Conservation (phyloP, 2,888 invertebrate genomes). For the Dynastes tityus region DNA sequence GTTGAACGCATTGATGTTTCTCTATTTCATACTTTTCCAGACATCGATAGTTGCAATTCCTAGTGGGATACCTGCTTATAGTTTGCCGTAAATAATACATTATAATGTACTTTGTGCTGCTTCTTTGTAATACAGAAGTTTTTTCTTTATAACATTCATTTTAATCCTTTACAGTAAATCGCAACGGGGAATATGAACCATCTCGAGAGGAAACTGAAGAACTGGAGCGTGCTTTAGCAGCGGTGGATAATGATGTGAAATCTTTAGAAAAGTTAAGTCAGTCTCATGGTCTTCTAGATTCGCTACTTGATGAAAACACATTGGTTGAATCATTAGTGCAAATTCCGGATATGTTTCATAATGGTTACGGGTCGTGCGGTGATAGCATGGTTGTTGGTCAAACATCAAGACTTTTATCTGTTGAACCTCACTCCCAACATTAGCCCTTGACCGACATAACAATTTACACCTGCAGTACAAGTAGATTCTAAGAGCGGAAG, state of each 20-base stretch:
- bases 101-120: neutral
- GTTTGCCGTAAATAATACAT: too few relatives aligned
- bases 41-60: too few relatives aligned
- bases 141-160: slow-evolving; percentile 6
- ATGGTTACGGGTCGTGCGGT: slow-evolving; percentile 69
- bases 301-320: slow-evolving; percentile 76
- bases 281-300: slow-evolving; percentile 75
- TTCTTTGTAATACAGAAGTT: neutral
- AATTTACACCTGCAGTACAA: slow-evolving; percentile 51
- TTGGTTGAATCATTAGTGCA: slow-evolving; percentile 70
- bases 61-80: too few relatives aligned
- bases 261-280: slow-evolving; percentile 80
- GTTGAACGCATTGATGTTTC: too few relatives aligned
- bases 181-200: slow-evolving; percentile 81
- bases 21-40: too few relatives aligned
- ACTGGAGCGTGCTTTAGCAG: slow-evolving; percentile 87
- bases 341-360: slow-evolving; percentile 72
- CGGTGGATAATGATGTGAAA: slow-evolving; percentile 83
- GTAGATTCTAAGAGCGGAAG: slow-evolving; percentile 49
- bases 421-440: slow-evolving; percentile 57
- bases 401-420: slow-evolving; percentile 56
- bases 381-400: slow-evolving; percentile 64
- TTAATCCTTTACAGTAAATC: slow-evolving; percentile 72
- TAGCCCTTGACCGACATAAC: slow-evolving; percentile 37
- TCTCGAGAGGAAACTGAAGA: slow-evolving; percentile 90